Evolutionary conservation across 1,140 invertebrate species (phyloP).

Genomic region (Mesaphorura yosii): DNA sequence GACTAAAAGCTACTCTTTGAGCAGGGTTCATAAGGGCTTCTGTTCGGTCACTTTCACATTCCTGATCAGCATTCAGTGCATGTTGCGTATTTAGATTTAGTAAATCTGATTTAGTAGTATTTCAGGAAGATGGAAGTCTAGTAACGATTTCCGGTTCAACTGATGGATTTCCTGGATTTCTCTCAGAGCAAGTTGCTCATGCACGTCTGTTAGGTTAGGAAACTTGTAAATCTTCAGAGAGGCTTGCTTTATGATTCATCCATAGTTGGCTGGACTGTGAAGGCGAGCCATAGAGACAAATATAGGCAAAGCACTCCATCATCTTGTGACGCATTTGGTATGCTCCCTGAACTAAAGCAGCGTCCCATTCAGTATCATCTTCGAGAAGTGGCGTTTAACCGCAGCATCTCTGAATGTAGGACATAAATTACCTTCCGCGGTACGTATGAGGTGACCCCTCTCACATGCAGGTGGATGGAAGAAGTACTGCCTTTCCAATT

Average conservation of each 20-base stretch:
- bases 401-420: constrained; percentile 23
- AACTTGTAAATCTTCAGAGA: constrained; percentile 3
- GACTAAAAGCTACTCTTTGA: not conserved
- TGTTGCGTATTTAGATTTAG: not conserved
- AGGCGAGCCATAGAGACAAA: constrained; percentile 1
- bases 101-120: not conserved
- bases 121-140: not conserved
- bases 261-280: not conserved
- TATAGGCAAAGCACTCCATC: constrained; percentile 3
- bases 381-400: not conserved
- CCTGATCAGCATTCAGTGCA: no score
- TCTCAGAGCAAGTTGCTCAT: not conserved
- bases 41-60: no score
- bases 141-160: not conserved
- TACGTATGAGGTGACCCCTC: constrained; percentile 30
- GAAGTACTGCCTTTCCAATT: no score
- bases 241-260: not conserved
- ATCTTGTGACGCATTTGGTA: constrained; percentile 4
- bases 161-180: not conserved
- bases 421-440: constrained; percentile 10
- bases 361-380: constrained; percentile 5
- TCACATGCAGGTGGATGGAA: not conserved
- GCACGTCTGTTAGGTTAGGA: no score
- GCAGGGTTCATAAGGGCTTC: not conserved
- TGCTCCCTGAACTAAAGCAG: not conserved